These are phyloP conservation scores for Apteryx owenii DNA, from an alignment of 2,113 vertebrate species.

Conservation along the genomic window DNA sequence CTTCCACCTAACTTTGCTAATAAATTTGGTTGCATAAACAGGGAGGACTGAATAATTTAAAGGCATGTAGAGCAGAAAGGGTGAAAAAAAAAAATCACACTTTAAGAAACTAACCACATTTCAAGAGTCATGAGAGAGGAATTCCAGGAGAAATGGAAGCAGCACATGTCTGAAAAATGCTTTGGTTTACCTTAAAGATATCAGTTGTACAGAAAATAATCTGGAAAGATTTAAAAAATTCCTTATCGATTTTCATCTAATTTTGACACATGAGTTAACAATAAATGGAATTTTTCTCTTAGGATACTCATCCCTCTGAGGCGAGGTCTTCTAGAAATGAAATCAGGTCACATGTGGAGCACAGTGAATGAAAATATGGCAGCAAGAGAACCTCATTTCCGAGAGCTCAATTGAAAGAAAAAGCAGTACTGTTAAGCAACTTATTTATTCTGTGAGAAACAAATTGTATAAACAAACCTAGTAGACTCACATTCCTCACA, in stretches of 20 bases:
- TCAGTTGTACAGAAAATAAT: neutral
- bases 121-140: neutral
- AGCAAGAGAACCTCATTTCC: neutral
- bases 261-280: neutral
- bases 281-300: neutral
- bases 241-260: neutral
- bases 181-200: neutral
- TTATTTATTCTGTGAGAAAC: neutral
- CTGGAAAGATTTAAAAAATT: slow-evolving; percentile 41
- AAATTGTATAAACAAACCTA: neutral
- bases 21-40: neutral
- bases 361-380: neutral
- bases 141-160: neutral
- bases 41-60: neutral
- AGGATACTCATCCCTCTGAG: neutral
- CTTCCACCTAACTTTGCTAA: neutral
- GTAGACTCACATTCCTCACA: neutral
- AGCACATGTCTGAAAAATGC: neutral
- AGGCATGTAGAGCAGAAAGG: neutral
- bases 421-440: accelerated
- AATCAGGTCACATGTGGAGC: neutral
- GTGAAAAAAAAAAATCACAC: neutral
- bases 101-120: neutral
- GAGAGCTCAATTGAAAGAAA: neutral
- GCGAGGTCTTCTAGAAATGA: neutral